Evolutionary conservation across 2,113 vertebrate genomes (phyloP), one percentile per base, ranked within the genome.

Genomic region (Macrotus californicus): DNA sequence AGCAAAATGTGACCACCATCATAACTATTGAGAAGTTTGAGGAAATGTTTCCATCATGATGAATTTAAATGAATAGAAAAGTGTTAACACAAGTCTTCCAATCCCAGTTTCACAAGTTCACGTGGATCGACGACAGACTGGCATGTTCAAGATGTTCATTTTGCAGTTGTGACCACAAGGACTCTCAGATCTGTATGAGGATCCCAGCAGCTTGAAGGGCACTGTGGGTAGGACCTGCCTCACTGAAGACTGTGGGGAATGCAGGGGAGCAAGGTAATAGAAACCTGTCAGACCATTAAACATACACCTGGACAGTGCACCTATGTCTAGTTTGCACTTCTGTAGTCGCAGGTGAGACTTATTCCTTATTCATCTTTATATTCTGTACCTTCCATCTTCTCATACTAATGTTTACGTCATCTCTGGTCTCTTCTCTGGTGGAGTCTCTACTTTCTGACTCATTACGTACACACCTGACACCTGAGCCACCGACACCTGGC

Each of bases 381-480:
- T 61, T 59, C 54, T 69, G 11, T 8, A 39, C 10, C 14, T 26
- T 7, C 11, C 22, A 3, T 24, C 16, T 6, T 26, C 8, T 76
- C 16, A n/a, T 2, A 0, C 7, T 34, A 31, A 24, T 19, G 31
- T 15, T 19, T 4, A 24, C 22, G 22, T 64, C 16, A 5, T n/a
- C 46, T 26, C 56, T 82, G 14, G 14, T 61, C 29, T 77, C 61
- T 39, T 13, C 11, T 36, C 4, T 10, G 11, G 6, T 36, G 6
- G 15, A 43, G 4, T 0, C 39, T 56, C 34, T 5, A 24, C 18
- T 54, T 94, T n/a, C 10, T 19, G 41, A 7, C 5, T 36, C 7
- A 4, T 5, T 5, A 14, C 7, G 2, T 3, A 6, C 3, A 2
- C 0, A 39, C 1, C 0, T 26, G n/a, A n/a, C n/a, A n/a, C n/a